A percentile compares a stretch with the other conserved stretches of the same genome.
These are phyloP conservation scores for Cryptoblepharus egeriae DNA, from an alignment of 2,797 vertebrate species.

Conservation along the genomic window DNA sequence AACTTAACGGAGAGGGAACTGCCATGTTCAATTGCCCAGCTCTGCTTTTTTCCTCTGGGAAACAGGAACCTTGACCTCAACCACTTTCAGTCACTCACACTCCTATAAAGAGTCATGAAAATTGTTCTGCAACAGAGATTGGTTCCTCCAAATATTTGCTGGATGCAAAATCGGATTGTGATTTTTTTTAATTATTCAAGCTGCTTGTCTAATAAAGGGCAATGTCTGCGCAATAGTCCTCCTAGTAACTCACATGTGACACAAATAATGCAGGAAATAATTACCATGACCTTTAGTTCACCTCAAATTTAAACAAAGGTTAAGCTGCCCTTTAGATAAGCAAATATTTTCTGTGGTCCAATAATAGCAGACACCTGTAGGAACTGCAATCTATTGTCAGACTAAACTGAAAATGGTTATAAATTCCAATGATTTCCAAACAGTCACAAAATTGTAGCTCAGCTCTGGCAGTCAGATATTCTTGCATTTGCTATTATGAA, in stretches of 20 bases:
- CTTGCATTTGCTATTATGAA: slow-evolving; percentile 84
- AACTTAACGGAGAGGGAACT: slow-evolving; percentile 40
- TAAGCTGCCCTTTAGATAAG: slow-evolving; percentile 82
- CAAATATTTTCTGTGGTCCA: slow-evolving; percentile 81
- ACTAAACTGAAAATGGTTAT: slow-evolving; percentile 72
- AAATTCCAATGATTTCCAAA: slow-evolving; percentile 72
- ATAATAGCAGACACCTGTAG: slow-evolving; percentile 78
- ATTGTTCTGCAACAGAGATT: slow-evolving; percentile 65
- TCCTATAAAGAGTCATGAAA: slow-evolving; percentile 61
- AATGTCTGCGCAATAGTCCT: slow-evolving; percentile 70
- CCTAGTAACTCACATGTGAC: slow-evolving; percentile 78
- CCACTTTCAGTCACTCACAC: slow-evolving; percentile 71
- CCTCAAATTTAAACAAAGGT: slow-evolving; percentile 83
- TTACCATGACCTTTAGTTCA: slow-evolving; percentile 79
- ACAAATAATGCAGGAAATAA: slow-evolving; percentile 82
- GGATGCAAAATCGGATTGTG: slow-evolving; percentile 68
- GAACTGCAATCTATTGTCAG: slow-evolving; percentile 74
- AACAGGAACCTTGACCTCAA: slow-evolving; percentile 65
- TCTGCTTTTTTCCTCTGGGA: slow-evolving; percentile 48
- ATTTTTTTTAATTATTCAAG: slow-evolving; percentile 62
- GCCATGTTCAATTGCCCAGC: slow-evolving; percentile 47
- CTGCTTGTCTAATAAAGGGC: slow-evolving; percentile 78
- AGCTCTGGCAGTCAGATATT: slow-evolving; percentile 81
- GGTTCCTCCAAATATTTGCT: slow-evolving; percentile 72
- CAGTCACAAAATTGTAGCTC: slow-evolving; percentile 62